These are phyloP conservation scores for Calliscelio sp. DNA, from an alignment of 2,888 invertebrate genomes.

Conservation along the genomic window DNA sequence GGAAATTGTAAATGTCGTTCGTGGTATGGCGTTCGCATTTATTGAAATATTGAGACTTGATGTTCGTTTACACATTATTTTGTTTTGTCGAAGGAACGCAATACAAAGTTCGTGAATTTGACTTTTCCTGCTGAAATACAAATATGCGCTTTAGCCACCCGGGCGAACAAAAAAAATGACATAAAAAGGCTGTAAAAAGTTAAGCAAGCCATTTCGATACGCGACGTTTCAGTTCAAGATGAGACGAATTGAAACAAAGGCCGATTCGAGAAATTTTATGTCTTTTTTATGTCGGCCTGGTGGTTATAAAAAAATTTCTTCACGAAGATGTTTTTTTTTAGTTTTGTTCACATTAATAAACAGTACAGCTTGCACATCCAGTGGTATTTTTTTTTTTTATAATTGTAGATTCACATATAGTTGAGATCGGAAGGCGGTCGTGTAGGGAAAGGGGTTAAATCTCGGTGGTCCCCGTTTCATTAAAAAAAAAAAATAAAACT, in stretches of 20 bases:
- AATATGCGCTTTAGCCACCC: conserved; percentile 3
- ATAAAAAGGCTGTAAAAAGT: conserved; percentile 21
- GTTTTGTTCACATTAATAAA: not conserved
- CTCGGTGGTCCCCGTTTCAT: no score
- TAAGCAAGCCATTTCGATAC: conserved; percentile 24
- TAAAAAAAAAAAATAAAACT: no score
- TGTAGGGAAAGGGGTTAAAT: no score
- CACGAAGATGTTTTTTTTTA: not conserved
- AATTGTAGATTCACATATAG: not conserved
- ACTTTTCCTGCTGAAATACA: not conserved
- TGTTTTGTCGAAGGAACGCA: conserved; percentile 1
- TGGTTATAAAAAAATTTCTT: not conserved
- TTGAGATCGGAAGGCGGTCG: no score
- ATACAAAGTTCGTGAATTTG: not conserved
- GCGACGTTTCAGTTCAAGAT: not conserved
- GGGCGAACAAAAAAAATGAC: conserved; percentile 14
- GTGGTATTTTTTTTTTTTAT: no score
- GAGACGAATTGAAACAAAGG: not conserved
- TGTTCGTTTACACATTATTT: conserved; percentile 24
- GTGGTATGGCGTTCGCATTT: conserved; percentile 11
- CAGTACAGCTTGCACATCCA: not conserved
- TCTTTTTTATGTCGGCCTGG: not conserved
- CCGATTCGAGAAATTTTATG: not conserved
- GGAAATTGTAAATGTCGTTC: not conserved
- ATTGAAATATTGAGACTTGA: conserved; percentile 28